Percentiles rank a stretch among this genome's conserved stretches.
phyloP scores from a whole-genome alignment of 2,797 vertebrate species.

The Meda fulgida region DNA sequence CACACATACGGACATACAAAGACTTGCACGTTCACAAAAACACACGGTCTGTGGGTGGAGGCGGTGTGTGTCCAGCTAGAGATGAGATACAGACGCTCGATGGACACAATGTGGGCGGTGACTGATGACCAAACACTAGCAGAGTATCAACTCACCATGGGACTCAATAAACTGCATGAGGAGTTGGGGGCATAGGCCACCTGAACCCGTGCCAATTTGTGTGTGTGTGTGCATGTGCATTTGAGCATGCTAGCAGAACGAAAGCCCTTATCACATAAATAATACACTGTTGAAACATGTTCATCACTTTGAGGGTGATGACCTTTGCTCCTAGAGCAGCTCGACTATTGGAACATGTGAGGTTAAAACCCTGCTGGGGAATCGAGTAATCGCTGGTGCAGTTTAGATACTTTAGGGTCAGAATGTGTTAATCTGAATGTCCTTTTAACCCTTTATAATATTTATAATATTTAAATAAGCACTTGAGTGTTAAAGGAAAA shows the following conservation, averaged over 20 bases:
- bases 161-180: conserved; percentile 63
- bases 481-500: background rate
- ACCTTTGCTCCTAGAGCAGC: conserved; percentile 47
- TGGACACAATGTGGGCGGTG: conserved; percentile 75
- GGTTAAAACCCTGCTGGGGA: conserved; percentile 14
- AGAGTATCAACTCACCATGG: conserved; percentile 59
- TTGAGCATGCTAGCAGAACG: conserved; percentile 28
- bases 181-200: conserved; percentile 53
- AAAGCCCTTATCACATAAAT: conserved; percentile 57
- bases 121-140: conserved; percentile 72
- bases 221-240: conserved; percentile 34
- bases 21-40: conserved; percentile 35
- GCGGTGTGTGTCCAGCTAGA: conserved; percentile 35
- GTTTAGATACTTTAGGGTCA: background rate
- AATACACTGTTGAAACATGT: conserved; percentile 58
- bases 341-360: conserved; percentile 22
- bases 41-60: conserved; percentile 31
- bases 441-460: background rate
- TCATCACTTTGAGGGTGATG: conserved; percentile 49
- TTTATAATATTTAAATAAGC: background rate
- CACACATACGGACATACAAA: background rate
- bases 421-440: background rate
- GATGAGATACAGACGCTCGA: conserved; percentile 56
- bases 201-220: conserved; percentile 56
- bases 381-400: background rate